Evolutionary conservation across 2,888 invertebrate genomes (phyloP).

Genomic region (Osmoderma eremita): DNA sequence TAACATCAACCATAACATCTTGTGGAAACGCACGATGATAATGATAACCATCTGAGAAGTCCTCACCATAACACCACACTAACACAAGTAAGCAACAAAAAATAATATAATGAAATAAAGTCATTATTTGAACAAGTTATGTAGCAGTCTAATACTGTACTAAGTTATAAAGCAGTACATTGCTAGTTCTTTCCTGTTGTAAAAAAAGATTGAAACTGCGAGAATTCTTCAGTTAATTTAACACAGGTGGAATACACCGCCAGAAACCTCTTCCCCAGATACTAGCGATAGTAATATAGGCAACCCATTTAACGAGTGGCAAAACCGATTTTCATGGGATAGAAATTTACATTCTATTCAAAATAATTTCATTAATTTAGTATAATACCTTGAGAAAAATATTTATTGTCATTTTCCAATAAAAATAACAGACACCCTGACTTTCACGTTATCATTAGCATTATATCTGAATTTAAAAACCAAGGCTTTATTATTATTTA

Average conservation of each 20-base stretch:
- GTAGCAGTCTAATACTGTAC: slow-evolving; percentile 27
- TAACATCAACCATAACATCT: slow-evolving; percentile 82
- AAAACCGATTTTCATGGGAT: neutral
- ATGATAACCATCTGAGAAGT: slow-evolving; percentile 40
- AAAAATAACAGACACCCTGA: too few relatives aligned
- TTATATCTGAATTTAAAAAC: too few relatives aligned
- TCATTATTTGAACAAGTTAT: slow-evolving; percentile 29
- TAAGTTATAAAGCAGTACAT: slow-evolving; percentile 25
- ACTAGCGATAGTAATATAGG: neutral
- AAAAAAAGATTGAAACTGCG: slow-evolving; percentile 34
- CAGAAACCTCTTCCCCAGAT: neutral
- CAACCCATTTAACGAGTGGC: slow-evolving; percentile 12
- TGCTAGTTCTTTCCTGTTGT: slow-evolving; percentile 31
- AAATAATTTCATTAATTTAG: too few relatives aligned
- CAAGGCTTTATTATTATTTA: too few relatives aligned
- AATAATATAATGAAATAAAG: slow-evolving; percentile 37
- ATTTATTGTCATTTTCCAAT: too few relatives aligned
- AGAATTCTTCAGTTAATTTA: slow-evolving; percentile 35
- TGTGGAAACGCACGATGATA: slow-evolving; percentile 66
- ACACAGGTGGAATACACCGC: slow-evolving; percentile 19
- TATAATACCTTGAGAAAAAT: too few relatives aligned
- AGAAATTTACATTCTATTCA: too few relatives aligned
- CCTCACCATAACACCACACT: slow-evolving; percentile 38
- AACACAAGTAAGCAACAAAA: slow-evolving; percentile 35
- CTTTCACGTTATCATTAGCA: too few relatives aligned